Evolutionary conservation across 2,888 invertebrate species (phyloP).

Genomic region (Sphaerophoria taeniata): DNA sequence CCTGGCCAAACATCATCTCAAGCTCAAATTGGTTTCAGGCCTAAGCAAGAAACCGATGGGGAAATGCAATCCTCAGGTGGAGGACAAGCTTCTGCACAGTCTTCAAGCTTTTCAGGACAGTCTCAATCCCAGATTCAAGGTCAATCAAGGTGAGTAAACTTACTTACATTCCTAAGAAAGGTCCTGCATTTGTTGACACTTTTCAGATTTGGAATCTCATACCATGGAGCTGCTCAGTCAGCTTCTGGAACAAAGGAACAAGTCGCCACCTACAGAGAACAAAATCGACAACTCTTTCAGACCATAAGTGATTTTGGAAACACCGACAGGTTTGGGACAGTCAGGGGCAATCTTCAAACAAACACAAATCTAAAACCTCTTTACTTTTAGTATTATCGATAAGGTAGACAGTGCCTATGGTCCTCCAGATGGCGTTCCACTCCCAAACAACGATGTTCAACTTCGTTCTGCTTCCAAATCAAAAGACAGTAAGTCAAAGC

Average conservation of each 20-base stretch:
- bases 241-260: constrained; percentile 88
- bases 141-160: constrained; percentile 84
- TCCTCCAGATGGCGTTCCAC: constrained; percentile 75
- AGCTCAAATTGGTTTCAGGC: constrained; percentile 94
- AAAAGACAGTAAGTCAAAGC: constrained; percentile 76
- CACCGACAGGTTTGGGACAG: constrained; percentile 78
- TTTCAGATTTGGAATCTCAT: constrained; percentile 88
- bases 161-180: neutral
- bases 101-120: constrained; percentile 89
- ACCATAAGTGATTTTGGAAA: constrained; percentile 84
- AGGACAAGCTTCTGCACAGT: constrained; percentile 91
- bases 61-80: constrained; percentile 87
- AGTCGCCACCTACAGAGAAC: constrained; percentile 86
- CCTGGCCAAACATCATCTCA: constrained; percentile 93
- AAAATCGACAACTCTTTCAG: constrained; percentile 87
- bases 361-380: no score
- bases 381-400: constrained; percentile 79
- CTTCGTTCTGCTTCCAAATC: constrained; percentile 78
- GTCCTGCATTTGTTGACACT: neutral
- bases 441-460: constrained; percentile 77
- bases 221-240: constrained; percentile 92
- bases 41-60: constrained; percentile 85
- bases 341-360: neutral
- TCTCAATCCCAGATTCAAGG: constrained; percentile 93
- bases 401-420: constrained; percentile 80